Evolutionary conservation across 1,140 invertebrate species (phyloP).

Genomic region (Temnothorax longispinosus): DNA sequence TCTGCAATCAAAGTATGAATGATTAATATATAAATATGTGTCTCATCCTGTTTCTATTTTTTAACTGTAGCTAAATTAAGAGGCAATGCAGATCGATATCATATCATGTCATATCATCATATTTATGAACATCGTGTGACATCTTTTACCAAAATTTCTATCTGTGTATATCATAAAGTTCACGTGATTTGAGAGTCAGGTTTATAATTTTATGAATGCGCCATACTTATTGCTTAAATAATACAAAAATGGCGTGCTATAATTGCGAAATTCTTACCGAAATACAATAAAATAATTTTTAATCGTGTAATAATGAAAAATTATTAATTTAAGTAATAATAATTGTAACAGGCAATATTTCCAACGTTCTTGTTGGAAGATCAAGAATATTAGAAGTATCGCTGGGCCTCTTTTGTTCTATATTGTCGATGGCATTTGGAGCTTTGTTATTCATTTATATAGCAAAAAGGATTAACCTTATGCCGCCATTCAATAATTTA

Average conservation of each 20-base stretch:
- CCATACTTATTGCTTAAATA: background rate
- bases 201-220: background rate
- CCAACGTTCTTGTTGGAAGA: slow-evolving; percentile 87
- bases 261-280: background rate
- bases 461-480: background rate
- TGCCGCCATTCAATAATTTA: slow-evolving; percentile 25
- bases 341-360: slow-evolving; percentile 2
- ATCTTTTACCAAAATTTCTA: too few relatives aligned
- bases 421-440: slow-evolving; percentile 48
- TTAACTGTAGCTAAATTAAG: background rate
- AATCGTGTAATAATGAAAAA: background rate
- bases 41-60: too few relatives aligned
- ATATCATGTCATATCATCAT: too few relatives aligned
- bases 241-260: background rate
- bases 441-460: slow-evolving; percentile 59
- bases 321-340: slow-evolving; percentile 1
- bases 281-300: background rate
- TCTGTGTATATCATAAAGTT: too few relatives aligned
- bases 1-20: too few relatives aligned
- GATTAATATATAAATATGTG: too few relatives aligned
- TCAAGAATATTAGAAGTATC: slow-evolving; percentile 87
- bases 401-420: slow-evolving; percentile 32
- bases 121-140: too few relatives aligned
- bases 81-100: background rate
- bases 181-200: background rate